Percentiles rank a stretch among this genome's conserved stretches.
phyloP scores from a whole-genome alignment of 2,797 vertebrate genomes.

The Gastrophryne carolinensis region DNA sequence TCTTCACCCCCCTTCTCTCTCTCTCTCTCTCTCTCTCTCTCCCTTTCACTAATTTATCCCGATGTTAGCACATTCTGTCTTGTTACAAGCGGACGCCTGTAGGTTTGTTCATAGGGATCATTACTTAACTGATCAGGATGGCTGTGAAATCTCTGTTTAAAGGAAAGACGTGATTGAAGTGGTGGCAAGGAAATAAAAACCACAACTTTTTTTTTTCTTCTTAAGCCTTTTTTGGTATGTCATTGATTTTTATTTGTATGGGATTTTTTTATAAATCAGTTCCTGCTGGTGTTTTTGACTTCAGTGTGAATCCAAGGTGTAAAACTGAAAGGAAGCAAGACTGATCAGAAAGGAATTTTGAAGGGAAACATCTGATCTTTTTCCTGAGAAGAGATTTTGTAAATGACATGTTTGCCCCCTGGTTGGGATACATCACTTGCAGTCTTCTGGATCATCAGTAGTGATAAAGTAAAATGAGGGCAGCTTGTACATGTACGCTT shows the following conservation, averaged over 20 bases:
- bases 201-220: conserved; percentile 62
- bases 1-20: conserved; percentile 70
- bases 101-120: conserved; percentile 77
- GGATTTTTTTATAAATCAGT: conserved; percentile 14
- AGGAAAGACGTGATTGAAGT: conserved; percentile 74
- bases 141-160: conserved; percentile 72
- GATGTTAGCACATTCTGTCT: conserved; percentile 82
- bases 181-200: conserved; percentile 48
- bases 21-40: conserved; percentile 70
- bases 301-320: conserved; percentile 72
- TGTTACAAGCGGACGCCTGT: conserved; percentile 79
- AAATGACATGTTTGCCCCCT: conserved; percentile 68
- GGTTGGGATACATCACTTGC: conserved; percentile 73
- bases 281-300: conserved; percentile 62
- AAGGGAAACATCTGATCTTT: conserved; percentile 63
- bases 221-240: conserved; percentile 49
- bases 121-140: conserved; percentile 77
- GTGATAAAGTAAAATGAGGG: conserved; percentile 78
- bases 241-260: conserved; percentile 41
- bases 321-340: conserved; percentile 64
- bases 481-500: conserved; percentile 70
- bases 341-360: conserved; percentile 52
- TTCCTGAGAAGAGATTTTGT: conserved; percentile 72
- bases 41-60: conserved; percentile 80
- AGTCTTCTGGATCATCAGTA: conserved; percentile 72